These are phyloP conservation scores for Sipha maydis DNA, from an alignment of 2,888 invertebrate species.

Conservation along the genomic window DNA sequence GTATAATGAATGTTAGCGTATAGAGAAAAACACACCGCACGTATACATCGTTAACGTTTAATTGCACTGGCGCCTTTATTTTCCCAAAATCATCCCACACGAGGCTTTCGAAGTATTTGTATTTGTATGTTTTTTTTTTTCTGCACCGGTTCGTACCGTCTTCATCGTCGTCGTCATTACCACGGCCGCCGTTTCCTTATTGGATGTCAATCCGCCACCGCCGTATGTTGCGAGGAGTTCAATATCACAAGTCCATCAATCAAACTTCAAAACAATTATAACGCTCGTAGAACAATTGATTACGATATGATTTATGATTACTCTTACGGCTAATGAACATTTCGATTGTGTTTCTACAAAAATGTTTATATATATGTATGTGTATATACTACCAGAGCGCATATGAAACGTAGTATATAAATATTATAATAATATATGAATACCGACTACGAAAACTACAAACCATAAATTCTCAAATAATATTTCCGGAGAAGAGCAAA, in stretches of 20 bases:
- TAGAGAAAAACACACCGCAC: slow-evolving; percentile 7
- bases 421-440: background rate
- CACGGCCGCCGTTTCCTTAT: background rate
- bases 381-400: background rate
- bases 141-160: slow-evolving; percentile 35
- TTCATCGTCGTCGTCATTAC: background rate
- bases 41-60: slow-evolving; percentile 51
- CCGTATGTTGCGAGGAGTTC: slow-evolving; percentile 19
- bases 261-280: slow-evolving; percentile 60
- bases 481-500: slow-evolving; percentile 21
- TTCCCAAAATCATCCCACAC: slow-evolving; percentile 52
- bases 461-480: slow-evolving; percentile 12
- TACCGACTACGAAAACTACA: background rate
- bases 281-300: slow-evolving; percentile 58
- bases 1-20: slow-evolving; percentile 16
- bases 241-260: slow-evolving; percentile 56
- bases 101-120: slow-evolving; percentile 30
- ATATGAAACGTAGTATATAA: background rate
- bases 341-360: slow-evolving; percentile 47
- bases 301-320: slow-evolving; percentile 56
- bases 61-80: slow-evolving; percentile 59
- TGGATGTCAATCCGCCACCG: slow-evolving; percentile 49
- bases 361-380: background rate
- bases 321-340: slow-evolving; percentile 48
- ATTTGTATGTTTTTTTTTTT: slow-evolving; percentile 15